These are phyloP conservation scores for Malurus alboscapulatus DNA, from an alignment of 2,113 vertebrate species.

Conservation along the genomic window DNA sequence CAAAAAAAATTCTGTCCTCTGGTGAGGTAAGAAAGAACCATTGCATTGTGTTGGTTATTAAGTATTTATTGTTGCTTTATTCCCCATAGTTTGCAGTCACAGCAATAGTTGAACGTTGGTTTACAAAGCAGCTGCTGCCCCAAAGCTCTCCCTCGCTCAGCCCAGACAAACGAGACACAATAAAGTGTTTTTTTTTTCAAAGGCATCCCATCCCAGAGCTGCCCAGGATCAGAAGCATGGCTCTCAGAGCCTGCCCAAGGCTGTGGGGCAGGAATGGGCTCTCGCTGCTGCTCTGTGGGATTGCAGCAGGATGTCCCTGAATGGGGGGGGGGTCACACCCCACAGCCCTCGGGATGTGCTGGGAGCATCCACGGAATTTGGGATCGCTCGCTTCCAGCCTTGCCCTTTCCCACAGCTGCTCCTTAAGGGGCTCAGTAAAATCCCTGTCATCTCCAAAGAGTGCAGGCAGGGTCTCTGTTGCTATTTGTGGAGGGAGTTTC, in stretches of 20 bases:
- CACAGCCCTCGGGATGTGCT: fast-evolving
- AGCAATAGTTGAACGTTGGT: neutral
- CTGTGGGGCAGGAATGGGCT: neutral
- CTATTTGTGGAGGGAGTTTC: neutral
- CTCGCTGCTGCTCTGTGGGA: neutral
- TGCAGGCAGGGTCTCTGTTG: neutral
- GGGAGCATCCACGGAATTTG: neutral
- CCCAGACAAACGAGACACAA: neutral
- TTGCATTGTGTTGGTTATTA: neutral
- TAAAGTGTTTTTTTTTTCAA: neutral
- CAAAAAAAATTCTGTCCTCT: neutral
- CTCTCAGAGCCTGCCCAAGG: neutral
- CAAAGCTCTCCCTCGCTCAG: neutral
- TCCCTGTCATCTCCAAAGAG: neutral
- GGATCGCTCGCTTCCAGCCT: neutral
- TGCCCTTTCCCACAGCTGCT: neutral
- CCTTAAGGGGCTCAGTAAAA: neutral
- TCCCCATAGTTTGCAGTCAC: neutral
- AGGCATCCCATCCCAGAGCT: neutral
- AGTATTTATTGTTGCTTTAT: conserved; percentile 20
- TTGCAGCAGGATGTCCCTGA: neutral
- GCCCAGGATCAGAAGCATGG: neutral
- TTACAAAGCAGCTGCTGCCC: neutral
- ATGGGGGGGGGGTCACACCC: neutral
- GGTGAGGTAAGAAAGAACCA: neutral